Percentiles rank a stretch among this genome's conserved stretches.
Evolutionary conservation across 1,140 invertebrate genomes (phyloP).

Genomic region (Stegodyphus dumicola): DNA sequence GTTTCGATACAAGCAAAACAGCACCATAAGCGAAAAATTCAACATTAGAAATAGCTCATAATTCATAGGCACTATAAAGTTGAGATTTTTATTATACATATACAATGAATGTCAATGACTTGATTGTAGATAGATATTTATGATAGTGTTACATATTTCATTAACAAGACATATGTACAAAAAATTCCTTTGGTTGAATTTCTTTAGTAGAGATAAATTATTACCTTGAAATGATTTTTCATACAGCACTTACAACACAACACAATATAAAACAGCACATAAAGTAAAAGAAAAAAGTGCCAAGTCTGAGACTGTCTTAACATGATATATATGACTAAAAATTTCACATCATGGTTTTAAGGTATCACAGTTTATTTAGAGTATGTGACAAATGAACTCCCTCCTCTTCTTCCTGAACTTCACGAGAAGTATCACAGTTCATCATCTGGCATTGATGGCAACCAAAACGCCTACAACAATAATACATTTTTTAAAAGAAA

Average conservation of each 20-base stretch:
- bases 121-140: constrained; percentile 10
- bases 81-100: constrained; percentile 23
- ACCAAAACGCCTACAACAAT: constrained; percentile 46
- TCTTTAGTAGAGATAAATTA: constrained; percentile 8
- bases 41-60: constrained; percentile 32
- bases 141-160: neutral
- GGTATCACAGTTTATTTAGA: constrained; percentile 45
- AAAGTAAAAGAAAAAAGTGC: constrained; percentile 15
- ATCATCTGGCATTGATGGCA: constrained; percentile 35
- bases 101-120: constrained; percentile 32
- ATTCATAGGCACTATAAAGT: constrained; percentile 43
- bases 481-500: neutral
- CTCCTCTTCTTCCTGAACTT: constrained; percentile 6
- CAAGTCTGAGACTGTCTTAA: constrained; percentile 14
- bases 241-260: neutral
- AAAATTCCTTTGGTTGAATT: constrained; percentile 24
- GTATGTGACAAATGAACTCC: constrained; percentile 35
- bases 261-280: neutral
- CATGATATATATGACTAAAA: constrained; percentile 43
- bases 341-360: constrained; percentile 46
- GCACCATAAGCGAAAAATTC: constrained; percentile 41
- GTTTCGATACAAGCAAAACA: constrained; percentile 45
- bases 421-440: constrained; percentile 47
- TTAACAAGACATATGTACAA: neutral
- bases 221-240: constrained; percentile 1